A percentile compares a stretch with the other conserved stretches of the same genome.
Evolutionary conservation across 2,888 invertebrate species (phyloP).

Genomic region (Pharmacophagus antenor): DNA sequence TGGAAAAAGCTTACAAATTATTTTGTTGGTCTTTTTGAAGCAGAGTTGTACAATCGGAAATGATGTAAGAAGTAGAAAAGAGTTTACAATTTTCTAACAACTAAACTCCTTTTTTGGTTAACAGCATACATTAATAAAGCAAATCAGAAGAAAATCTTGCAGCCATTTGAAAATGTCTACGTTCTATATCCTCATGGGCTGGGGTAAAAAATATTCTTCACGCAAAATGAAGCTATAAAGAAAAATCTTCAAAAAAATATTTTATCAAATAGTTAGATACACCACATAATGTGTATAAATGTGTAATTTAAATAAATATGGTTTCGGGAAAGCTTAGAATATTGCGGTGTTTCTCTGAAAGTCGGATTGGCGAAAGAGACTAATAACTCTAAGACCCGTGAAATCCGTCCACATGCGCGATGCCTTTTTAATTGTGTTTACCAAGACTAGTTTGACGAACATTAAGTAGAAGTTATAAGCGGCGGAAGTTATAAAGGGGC

Average conservation of each 20-base stretch:
- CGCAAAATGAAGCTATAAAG: neutral
- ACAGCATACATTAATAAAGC: no score
- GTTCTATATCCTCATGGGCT: neutral
- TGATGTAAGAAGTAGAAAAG: no score
- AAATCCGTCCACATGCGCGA: conserved; percentile 65
- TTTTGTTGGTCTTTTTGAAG: no score
- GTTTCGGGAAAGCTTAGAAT: conserved; percentile 38
- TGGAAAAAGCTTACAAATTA: no score
- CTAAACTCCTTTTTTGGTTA: no score
- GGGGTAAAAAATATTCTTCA: neutral
- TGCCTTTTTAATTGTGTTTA: conserved; percentile 72
- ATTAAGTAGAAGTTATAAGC: neutral
- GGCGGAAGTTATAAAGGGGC: no score
- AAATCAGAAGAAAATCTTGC: no score
- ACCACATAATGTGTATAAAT: neutral
- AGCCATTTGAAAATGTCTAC: no score
- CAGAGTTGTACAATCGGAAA: no score
- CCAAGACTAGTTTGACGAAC: conserved; percentile 43
- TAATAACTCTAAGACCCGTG: conserved; percentile 4
- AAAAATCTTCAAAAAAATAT: neutral
- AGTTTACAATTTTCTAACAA: no score
- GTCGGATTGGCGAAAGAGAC: conserved; percentile 54
- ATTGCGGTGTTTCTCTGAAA: conserved; percentile 54
- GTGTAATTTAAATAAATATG: conserved; percentile 4
- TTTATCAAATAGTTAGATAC: neutral